Evolutionary conservation across 1,140 invertebrate genomes (phyloP).

Genomic region (Physella acuta): DNA sequence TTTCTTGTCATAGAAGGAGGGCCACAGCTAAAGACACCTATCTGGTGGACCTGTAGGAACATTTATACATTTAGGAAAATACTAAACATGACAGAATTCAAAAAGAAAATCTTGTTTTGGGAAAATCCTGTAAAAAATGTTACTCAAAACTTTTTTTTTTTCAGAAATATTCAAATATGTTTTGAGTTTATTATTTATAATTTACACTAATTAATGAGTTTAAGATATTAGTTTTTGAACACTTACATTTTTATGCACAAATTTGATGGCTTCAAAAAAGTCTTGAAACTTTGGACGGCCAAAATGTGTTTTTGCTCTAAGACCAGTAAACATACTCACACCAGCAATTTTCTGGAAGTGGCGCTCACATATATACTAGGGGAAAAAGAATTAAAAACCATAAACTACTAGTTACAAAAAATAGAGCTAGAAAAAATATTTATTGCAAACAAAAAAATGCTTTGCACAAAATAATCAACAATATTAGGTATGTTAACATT

Average conservation of each 20-base stretch:
- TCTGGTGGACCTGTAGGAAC: constrained; percentile 23
- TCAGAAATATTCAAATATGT: not conserved
- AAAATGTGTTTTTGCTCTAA: constrained; percentile 95
- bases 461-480: not conserved
- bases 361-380: constrained; percentile 99
- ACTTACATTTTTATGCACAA: constrained; percentile 74
- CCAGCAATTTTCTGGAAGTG: constrained; percentile 96
- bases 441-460: not conserved
- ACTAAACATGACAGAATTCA: not conserved
- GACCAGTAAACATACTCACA: constrained; percentile 93
- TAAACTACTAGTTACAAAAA: not conserved
- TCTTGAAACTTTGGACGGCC: constrained; percentile 96
- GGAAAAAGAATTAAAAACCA: constrained; percentile 33
- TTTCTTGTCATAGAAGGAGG: constrained; percentile 89
- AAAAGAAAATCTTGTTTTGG: not conserved
- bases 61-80: too few species aligned
- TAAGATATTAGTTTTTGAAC: constrained; percentile 72
- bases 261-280: constrained; percentile 94
- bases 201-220: too few species aligned
- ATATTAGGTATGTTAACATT: not conserved
- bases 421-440: not conserved
- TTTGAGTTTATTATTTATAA: not conserved
- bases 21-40: constrained; percentile 95
- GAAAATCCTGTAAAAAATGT: not conserved
- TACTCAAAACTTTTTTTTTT: not conserved